phyloP scores from a whole-genome alignment of 1,140 invertebrate species.

The Helicoverpa armigera region DNA sequence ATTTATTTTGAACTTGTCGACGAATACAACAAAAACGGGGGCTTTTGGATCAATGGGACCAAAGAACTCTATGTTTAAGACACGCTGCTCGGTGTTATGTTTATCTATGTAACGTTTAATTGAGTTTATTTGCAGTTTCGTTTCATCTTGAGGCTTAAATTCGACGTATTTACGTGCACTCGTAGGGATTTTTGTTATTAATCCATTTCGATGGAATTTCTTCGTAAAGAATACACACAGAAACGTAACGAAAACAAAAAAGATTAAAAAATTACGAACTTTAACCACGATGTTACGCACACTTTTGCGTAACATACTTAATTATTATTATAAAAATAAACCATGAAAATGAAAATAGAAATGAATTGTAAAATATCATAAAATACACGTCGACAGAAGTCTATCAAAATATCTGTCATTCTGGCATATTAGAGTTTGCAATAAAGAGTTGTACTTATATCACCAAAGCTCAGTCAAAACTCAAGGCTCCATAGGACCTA shows the following conservation, averaged over 20 bases:
- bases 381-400: no score
- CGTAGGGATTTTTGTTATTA: constrained; percentile 35
- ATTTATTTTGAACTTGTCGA: constrained; percentile 53
- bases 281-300: background rate
- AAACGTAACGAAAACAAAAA: constrained; percentile 29
- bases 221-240: constrained; percentile 29
- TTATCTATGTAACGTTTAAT: constrained; percentile 51
- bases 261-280: constrained; percentile 27
- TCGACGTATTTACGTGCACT: constrained; percentile 49
- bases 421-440: no score
- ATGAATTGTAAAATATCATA: no score
- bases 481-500: no score
- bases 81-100: constrained; percentile 58
- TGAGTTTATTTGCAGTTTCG: constrained; percentile 12
- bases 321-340: background rate
- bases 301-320: constrained; percentile 25
- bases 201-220: constrained; percentile 15
- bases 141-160: constrained; percentile 1
- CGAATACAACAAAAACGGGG: constrained; percentile 62
- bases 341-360: no score
- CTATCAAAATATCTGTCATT: no score
- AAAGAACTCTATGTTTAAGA: constrained; percentile 62
- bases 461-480: no score
- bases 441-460: no score
- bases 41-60: constrained; percentile 57